These are phyloP conservation scores for Meloidogyne hapla DNA, from an alignment of 1,140 invertebrate species.

Conservation along the genomic window DNA sequence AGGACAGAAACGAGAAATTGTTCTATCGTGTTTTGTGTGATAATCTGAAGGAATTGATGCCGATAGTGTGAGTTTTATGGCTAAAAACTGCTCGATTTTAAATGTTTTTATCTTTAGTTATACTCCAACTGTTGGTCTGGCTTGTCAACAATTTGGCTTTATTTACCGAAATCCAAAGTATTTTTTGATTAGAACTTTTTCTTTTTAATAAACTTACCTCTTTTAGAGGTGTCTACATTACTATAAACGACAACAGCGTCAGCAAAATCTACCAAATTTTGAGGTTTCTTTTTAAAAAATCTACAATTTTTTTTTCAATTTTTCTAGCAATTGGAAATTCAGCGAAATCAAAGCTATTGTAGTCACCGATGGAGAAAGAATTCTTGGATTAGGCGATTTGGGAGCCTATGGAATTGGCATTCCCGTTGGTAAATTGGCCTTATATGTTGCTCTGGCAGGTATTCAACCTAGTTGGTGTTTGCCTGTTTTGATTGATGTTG, in stretches of 20 bases:
- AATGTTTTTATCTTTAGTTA: constrained; percentile 27
- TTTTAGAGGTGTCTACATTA: constrained; percentile 80
- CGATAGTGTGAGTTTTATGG: constrained; percentile 71
- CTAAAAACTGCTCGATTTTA: not conserved
- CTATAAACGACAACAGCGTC: constrained; percentile 91
- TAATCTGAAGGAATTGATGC: constrained; percentile 83
- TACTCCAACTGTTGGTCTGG: constrained; percentile 85
- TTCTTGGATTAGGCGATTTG: constrained; percentile 87
- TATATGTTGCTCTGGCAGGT: constrained; percentile 87
- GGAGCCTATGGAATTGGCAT: constrained; percentile 88
- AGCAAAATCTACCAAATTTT: constrained; percentile 66
- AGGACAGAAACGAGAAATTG: constrained; percentile 91
- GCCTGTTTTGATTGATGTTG: constrained; percentile 86
- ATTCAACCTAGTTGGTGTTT: constrained; percentile 88
- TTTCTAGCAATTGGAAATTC: constrained; percentile 19
- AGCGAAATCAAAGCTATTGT: constrained; percentile 73
- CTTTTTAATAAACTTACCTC: not conserved
- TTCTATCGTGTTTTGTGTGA: constrained; percentile 89
- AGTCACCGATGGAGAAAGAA: constrained; percentile 90
- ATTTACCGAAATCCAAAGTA: constrained; percentile 85
- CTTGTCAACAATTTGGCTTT: constrained; percentile 92
- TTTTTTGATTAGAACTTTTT: not conserved
- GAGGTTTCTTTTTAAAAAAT: constrained; percentile 36
- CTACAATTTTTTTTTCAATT: too few species aligned
- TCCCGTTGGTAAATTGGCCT: constrained; percentile 74